Percentiles rank a stretch among this genome's conserved stretches.
Evolutionary conservation across 2,113 vertebrate species (phyloP).

Genomic region (Chloropsis cyanopogon): DNA sequence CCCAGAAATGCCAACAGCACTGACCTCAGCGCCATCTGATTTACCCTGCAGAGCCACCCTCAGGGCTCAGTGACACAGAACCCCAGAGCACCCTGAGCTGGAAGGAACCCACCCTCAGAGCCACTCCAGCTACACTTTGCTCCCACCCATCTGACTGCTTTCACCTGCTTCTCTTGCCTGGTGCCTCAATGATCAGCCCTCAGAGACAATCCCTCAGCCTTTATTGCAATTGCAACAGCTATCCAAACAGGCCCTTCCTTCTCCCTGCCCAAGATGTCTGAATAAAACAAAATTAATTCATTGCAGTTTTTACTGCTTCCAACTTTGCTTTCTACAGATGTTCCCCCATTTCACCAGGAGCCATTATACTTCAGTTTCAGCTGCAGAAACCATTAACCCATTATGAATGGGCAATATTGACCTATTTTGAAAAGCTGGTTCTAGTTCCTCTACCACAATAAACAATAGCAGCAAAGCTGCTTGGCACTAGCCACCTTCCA

Average conservation of each 20-base stretch:
- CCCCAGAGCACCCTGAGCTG: not conserved
- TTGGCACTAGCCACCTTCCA: slow-evolving; percentile 5
- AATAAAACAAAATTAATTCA: slow-evolving; percentile 18
- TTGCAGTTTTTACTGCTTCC: slow-evolving; percentile 9
- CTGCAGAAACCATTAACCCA: slow-evolving; percentile 57
- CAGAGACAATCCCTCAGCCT: not conserved
- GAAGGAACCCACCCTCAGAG: not conserved
- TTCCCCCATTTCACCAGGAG: slow-evolving; percentile 18
- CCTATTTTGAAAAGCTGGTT: slow-evolving; percentile 25
- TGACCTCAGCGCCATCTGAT: not conserved
- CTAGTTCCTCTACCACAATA: slow-evolving; percentile 29
- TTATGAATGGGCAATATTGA: slow-evolving; percentile 6
- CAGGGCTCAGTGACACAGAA: not conserved
- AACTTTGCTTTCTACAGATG: slow-evolving; percentile 23
- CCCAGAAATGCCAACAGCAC: not conserved
- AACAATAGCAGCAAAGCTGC: slow-evolving; percentile 24
- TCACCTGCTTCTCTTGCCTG: not conserved
- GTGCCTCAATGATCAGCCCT: not conserved
- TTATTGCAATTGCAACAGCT: not conserved
- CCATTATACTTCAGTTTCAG: not conserved
- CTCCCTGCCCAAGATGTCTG: not conserved
- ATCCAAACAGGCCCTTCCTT: not conserved
- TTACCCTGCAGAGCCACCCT: not conserved
- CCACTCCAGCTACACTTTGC: not conserved
- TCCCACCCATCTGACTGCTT: not conserved